These are phyloP conservation scores for Akabosia matsudoensis DNA, from an alignment of 1,140 invertebrate species.

Conservation along the genomic window DNA sequence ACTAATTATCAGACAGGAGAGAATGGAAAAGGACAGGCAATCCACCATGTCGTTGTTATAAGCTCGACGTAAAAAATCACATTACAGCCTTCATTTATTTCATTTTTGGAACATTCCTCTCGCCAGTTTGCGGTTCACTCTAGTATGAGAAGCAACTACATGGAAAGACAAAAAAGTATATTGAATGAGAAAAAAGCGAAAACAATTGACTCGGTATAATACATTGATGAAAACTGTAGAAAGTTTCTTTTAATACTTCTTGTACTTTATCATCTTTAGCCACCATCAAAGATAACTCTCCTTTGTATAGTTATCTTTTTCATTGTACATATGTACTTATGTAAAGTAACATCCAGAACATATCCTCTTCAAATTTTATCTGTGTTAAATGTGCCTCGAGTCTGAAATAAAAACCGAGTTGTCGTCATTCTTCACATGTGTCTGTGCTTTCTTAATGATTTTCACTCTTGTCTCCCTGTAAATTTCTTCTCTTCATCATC, in stretches of 20 bases:
- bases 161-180: not conserved
- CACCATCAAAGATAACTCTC: not conserved
- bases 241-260: not conserved
- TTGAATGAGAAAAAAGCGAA: not conserved
- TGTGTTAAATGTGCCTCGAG: not conserved
- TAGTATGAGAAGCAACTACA: not conserved
- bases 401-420: too few relatives aligned
- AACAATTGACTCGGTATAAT: not conserved
- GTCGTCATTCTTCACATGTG: too few relatives aligned
- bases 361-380: too few relatives aligned
- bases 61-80: not conserved
- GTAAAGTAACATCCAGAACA: too few relatives aligned
- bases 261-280: not conserved
- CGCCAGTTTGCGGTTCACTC: not conserved
- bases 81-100: slow-evolving; percentile 9
- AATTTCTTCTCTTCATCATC: not conserved
- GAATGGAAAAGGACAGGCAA: not conserved
- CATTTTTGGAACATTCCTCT: not conserved
- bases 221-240: not conserved
- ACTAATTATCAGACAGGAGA: not conserved
- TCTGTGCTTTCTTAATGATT: too few relatives aligned
- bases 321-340: too few relatives aligned
- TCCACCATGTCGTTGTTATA: not conserved
- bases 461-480: too few relatives aligned
- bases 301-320: too few relatives aligned